Evolutionary conservation across 1,140 invertebrate genomes (phyloP).

Genomic region (Drosophila ananassae): DNA sequence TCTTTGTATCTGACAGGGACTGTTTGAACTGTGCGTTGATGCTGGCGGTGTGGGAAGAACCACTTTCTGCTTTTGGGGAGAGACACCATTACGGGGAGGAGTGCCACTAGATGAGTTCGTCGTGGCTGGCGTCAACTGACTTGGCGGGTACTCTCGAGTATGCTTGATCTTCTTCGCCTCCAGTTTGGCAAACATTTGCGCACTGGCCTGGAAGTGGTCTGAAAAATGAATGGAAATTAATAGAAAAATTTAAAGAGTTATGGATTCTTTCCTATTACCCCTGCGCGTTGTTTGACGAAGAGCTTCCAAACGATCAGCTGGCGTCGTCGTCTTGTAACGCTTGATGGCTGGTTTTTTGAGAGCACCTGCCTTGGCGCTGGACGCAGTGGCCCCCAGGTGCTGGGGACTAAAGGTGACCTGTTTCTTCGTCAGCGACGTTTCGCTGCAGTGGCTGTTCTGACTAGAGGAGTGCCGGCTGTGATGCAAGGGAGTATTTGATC

Average conservation of each 20-base stretch:
- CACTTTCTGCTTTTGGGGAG: constrained; percentile 13
- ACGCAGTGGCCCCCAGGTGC: constrained; percentile 35
- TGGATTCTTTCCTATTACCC: constrained; percentile 22
- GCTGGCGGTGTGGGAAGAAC: constrained; percentile 60
- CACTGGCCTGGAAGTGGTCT: constrained; percentile 60
- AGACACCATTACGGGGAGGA: constrained; percentile 25
- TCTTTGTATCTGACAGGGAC: constrained; percentile 35
- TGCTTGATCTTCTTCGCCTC: constrained; percentile 41
- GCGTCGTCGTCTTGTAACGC: constrained; percentile 30
- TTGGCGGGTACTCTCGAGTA: constrained; percentile 13
- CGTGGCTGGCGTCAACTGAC: constrained; percentile 59
- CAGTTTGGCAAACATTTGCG: constrained; percentile 64
- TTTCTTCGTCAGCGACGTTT: constrained; percentile 51
- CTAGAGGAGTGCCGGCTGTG: constrained; percentile 66
- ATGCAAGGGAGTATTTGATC: constrained; percentile 22
- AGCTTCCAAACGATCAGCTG: constrained; percentile 41
- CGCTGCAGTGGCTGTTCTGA: constrained; percentile 62
- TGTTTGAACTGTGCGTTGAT: constrained; percentile 60
- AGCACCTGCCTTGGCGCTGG: background rate
- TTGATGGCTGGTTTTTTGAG: constrained; percentile 58
- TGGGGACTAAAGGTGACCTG: constrained; percentile 56
- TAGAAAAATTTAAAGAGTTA: background rate
- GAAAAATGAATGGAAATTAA: background rate
- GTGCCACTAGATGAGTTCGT: constrained; percentile 64
- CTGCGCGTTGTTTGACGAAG: constrained; percentile 44